Base-by-base conservation (phyloP, 2,888 invertebrate species). In the Sesia apiformis region DNA sequence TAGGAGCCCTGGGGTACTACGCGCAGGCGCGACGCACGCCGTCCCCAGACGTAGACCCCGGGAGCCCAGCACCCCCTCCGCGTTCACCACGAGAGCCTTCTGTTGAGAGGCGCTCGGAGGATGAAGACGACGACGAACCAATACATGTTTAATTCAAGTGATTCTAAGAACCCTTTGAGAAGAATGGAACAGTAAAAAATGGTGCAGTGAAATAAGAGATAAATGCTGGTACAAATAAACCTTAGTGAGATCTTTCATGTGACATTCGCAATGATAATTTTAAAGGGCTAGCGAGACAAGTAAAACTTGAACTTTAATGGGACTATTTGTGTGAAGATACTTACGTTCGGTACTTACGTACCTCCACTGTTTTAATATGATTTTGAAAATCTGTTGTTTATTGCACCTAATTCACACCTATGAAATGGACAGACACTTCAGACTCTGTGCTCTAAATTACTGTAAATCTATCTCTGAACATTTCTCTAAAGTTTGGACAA, bases 101-200 rank as follows among this genome's bases (percentile, higher is more conserved):
- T 39, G 55, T 81, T 49, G 88, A 88, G 56, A 76, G 84, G 63
- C 87, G 81, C 60, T 76, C 86, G 38, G 89, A 88, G 43, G 88
- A 88, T 40, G 91, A 91, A 54, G 92, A 92, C 53, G 92, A 92
- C 59, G 92, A 92, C 58, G 92, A 92, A 70, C 88, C 92, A 40
- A 92, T 93, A 68, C 92, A 92, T 69, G 92, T 92, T 64, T 92
- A 86, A 81, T 58, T 58, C 57, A 63, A 65, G 69, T 64, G 53
- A 43, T 52, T 39, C 42, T 42, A 6, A 5, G 3, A 42, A 42
- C 3, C 5, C 7, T 5, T 42, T 7, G 42, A 42, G 7, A 6
- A 42, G 7, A 42, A 42, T 42, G 7, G 7, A 5, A 7, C 7
- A 7, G 42, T 42, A 7, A 42, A 42, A 42, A 7, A 42, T 6